phyloP scores from a whole-genome alignment of 2,113 vertebrate species.

The Pluvianellus socialis region DNA sequence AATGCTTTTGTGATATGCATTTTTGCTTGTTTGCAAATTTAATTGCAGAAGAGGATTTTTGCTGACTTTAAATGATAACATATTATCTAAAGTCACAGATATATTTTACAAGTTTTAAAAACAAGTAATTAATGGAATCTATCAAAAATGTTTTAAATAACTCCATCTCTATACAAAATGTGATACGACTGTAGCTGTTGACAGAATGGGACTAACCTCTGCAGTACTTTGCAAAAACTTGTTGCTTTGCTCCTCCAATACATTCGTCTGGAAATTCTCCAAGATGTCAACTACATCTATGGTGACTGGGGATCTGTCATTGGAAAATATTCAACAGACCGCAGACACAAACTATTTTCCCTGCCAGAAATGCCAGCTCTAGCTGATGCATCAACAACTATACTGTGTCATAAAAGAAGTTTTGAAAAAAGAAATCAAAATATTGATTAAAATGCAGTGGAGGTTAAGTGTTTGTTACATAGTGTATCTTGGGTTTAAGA shows the following conservation, averaged over 20 bases:
- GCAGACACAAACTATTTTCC: neutral
- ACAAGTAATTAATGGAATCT: neutral
- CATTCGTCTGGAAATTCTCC: slow-evolving; percentile 1
- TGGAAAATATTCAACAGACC: neutral
- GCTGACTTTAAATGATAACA: neutral
- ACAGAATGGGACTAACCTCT: neutral
- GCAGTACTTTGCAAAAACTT: neutral
- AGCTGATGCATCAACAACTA: neutral
- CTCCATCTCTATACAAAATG: neutral
- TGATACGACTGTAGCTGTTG: neutral
- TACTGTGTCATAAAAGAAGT: neutral
- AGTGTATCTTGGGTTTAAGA: neutral
- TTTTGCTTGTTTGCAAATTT: neutral
- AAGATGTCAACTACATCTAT: neutral
- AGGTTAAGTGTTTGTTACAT: neutral
- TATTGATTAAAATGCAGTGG: neutral
- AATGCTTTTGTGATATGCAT: neutral
- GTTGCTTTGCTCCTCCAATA: neutral
- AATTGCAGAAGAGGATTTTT: neutral
- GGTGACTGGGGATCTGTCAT: neutral
- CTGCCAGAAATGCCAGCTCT: neutral
- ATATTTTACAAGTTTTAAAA: neutral
- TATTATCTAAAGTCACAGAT: neutral
- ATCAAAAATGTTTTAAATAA: neutral
- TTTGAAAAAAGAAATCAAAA: neutral